Conservation (phyloP, 2,113 vertebrate genomes). For the Alosa alosa region DNA sequence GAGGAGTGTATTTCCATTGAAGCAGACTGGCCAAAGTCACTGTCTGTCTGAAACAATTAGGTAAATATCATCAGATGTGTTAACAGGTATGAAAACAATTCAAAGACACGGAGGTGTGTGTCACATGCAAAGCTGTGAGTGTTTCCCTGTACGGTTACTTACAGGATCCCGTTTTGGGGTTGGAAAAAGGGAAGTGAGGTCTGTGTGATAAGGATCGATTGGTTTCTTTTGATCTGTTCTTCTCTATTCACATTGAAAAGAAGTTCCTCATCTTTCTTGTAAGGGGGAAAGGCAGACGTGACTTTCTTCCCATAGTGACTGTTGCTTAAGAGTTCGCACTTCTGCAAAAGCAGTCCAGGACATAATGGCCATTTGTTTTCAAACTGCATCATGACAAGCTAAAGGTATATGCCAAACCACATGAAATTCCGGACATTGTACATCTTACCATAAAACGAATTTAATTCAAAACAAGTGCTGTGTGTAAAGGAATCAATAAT, state of each 20-base stretch:
- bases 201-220: background rate
- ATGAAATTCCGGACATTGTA: slow-evolving; percentile 9
- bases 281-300: slow-evolving; percentile 51
- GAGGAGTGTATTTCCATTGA: background rate
- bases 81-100: background rate
- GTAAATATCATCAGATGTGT: background rate
- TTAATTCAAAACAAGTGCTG: too few species aligned
- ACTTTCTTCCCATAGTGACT: slow-evolving; percentile 44
- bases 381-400: slow-evolving; percentile 1
- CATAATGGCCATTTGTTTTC: slow-evolving; percentile 22
- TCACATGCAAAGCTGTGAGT: background rate
- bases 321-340: slow-evolving; percentile 33
- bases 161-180: slow-evolving; percentile 11
- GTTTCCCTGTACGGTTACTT: background rate
- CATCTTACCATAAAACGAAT: too few species aligned
- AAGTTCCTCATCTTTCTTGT: slow-evolving; percentile 52
- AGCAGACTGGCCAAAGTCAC: background rate
- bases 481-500: too few species aligned
- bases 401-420: slow-evolving; percentile 21
- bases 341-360: slow-evolving; percentile 39
- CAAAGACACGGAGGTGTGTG: background rate
- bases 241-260: slow-evolving; percentile 47
- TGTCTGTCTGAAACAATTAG: background rate
- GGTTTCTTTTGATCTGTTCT: slow-evolving; percentile 29
- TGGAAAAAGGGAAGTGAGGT: background rate